Base-by-base conservation (phyloP, 1,140 invertebrate species). In the Ceratina japonica region DNA sequence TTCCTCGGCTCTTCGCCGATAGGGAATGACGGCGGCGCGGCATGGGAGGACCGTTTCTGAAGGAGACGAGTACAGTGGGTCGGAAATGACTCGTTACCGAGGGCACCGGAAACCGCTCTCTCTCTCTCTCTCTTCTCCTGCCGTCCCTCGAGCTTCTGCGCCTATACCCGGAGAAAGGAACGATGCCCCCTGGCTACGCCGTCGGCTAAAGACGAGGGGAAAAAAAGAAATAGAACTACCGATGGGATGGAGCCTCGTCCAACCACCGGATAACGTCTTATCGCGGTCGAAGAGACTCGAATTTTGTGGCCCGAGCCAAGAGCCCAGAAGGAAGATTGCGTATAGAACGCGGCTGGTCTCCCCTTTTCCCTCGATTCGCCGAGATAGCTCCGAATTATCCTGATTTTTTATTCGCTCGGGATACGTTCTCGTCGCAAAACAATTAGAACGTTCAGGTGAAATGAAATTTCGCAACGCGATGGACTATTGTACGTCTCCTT, bases 31-130 rank as follows among this genome's bases (percentile, higher is more conserved):
- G 24, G 59, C 54, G 65, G 31, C 0, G 8, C 18, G 64, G 72
- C 18, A 76, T 77, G 75, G 75, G 72, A 73, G 75, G 72, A 62
- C 68, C 75, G 49, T 69, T 20, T 70, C 65, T 58, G 62, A 80
- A 75, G 78, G 61, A 79, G 79, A 74, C 80, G 76, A 83, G 85
- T 31, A 82, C 77, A 79, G 83, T 65, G 52, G 78, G 80, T 85
- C 85, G 90, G 90, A 90, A 90, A 90, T 91, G 89, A 91, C 87
- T 90, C 90, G 89, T 90, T 91, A 90, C 83, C 81, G 77, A 81
- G 79, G 83, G 87, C 80, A 86, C 89, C 89, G 89, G 89, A 90
- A 90, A 89, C 89, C 86, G 86, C 85, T 87, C 87, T 86, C 86
- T 88, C 83, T 87, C 76, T 85, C 85, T 87, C 87, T 86, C 86